Conservation (phyloP, 2,888 invertebrate species). For the Xanthia icteritia region DNA sequence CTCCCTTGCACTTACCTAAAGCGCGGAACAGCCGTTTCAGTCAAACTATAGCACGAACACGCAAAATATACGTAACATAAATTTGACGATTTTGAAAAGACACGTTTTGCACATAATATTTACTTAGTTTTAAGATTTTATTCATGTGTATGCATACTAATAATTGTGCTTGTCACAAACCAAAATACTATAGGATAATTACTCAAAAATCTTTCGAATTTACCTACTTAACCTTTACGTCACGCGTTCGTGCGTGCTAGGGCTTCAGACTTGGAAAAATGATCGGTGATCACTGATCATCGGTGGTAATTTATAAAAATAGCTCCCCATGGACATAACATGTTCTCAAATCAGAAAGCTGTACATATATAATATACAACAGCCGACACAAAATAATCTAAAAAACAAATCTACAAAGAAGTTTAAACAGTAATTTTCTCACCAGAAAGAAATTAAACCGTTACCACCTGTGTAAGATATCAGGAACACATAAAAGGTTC, state of each 20-base stretch:
- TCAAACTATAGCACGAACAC: neutral
- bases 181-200: neutral
- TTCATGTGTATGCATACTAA: neutral
- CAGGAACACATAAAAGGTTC: conserved; percentile 71
- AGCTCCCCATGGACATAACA: neutral
- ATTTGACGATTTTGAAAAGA: neutral
- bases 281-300: neutral
- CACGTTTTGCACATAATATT: neutral
- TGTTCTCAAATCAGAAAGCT: neutral
- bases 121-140: neutral
- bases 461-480: conserved; percentile 65
- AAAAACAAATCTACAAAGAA: conserved; percentile 29
- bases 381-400: neutral
- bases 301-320: neutral
- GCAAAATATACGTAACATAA: neutral
- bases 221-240: neutral
- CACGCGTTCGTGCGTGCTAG: neutral
- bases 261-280: neutral
- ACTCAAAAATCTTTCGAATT: neutral
- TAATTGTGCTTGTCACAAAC: neutral
- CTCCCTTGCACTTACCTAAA: too few species aligned
- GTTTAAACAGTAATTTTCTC: conserved; percentile 40
- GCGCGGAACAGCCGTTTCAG: too few species aligned
- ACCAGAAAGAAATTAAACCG: conserved; percentile 56
- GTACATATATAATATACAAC: too few species aligned